Evolutionary conservation across 2,113 vertebrate genomes (phyloP).

Genomic region (Sinocyclocheilus grahami): DNA sequence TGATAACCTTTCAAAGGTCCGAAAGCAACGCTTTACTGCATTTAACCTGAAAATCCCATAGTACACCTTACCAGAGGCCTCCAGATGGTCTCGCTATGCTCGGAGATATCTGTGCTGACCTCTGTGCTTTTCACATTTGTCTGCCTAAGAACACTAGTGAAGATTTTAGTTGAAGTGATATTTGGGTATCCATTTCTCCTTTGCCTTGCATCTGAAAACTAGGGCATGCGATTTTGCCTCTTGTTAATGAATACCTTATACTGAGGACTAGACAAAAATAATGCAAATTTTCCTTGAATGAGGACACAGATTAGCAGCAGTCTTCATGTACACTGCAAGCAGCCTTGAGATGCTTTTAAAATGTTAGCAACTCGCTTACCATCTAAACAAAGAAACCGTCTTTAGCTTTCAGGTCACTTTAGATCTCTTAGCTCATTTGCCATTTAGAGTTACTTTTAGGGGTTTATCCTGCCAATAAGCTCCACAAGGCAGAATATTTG

Average conservation of each 20-base stretch:
- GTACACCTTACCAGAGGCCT: neutral
- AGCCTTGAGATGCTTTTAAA: neutral
- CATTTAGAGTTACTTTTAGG: neutral
- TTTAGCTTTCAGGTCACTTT: neutral
- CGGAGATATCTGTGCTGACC: constrained; percentile 17
- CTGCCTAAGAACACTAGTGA: neutral
- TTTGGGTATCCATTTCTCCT: neutral
- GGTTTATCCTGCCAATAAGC: neutral
- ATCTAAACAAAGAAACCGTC: neutral
- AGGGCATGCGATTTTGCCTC: neutral
- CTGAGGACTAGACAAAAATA: neutral
- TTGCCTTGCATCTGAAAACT: neutral
- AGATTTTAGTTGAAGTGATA: constrained; percentile 13
- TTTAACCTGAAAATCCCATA: constrained; percentile 31
- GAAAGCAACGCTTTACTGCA: constrained; percentile 11
- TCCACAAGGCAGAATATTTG: neutral
- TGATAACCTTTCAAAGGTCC: constrained; percentile 10
- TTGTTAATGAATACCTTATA: neutral
- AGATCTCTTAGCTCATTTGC: neutral
- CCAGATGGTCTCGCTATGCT: constrained; percentile 23
- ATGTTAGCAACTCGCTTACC: neutral
- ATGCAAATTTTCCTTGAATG: neutral
- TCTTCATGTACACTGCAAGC: neutral
- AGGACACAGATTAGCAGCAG: neutral
- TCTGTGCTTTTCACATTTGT: neutral